Evolutionary conservation across 2,113 vertebrate species (phyloP), one percentile per base, ranked within the genome.

Genomic region (Protomyctophum bolini): DNA sequence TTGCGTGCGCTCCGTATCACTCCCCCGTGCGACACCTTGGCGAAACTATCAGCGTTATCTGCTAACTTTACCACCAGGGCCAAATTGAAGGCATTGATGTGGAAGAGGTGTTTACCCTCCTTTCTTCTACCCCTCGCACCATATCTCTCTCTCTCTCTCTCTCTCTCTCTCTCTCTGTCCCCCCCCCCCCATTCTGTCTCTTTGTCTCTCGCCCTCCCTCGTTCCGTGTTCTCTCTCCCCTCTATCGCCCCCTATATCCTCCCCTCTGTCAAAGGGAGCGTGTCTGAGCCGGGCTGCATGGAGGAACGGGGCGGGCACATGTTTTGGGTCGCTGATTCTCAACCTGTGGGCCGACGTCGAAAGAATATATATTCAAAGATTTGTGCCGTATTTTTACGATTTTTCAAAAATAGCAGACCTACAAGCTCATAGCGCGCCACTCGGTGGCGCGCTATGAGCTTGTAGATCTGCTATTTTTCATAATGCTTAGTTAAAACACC

Each of bases 1-100:
- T 66, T 78, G 69, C 64, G 79, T 74, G 66, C 70, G 77, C 85
- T 90, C 83, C 88, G 88, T 79, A 82, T 83, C 80, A 68, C 77
- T 78, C 72, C 82, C 82, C 87, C 87, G 88, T 87, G 86, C 73
- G 76, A 51, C 81, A 75, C 89, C 71, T 49, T 75, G 75, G 87
- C 41, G 33, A 85, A 86, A 87, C 92, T 91, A 88, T 91, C 83
- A 76, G 85, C 81, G 90, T 88, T 91, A 93, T 93, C 91, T 89
- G 46, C 82, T 83, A 90, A 90, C 88, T 92, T 92, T 92, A 89
- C 87, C 89, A 93, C 91, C 89, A 89, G 86, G 86, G 84, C 87
- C 89, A 92, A 93, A 94, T 92, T 92, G 91, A 87, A 93, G 85
- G 90, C 91, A 92, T 82, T 91, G 91, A 88, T 92, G 90, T 92